These are phyloP conservation scores for Potamarius usumacintae DNA, from an alignment of 2,113 vertebrate species.

Conservation along the genomic window DNA sequence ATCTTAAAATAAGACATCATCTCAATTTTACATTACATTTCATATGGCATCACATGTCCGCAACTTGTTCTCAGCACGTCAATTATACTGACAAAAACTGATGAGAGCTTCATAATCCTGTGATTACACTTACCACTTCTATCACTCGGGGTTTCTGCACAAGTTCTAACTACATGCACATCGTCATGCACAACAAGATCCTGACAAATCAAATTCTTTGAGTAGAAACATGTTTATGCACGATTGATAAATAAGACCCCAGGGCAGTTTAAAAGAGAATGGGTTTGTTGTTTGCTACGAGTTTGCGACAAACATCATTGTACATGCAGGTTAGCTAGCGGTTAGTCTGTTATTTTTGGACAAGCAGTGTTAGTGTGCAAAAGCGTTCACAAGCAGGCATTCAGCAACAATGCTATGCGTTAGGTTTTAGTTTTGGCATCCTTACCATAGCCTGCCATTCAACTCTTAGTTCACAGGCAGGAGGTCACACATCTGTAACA, in stretches of 20 bases:
- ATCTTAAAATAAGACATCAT: not conserved
- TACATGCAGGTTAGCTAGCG: constrained; percentile 69
- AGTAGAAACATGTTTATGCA: not conserved
- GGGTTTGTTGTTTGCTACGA: not conserved
- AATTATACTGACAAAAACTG: not conserved
- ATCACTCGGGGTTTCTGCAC: not conserved
- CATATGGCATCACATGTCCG: not conserved
- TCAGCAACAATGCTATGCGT: not conserved
- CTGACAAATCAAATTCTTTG: not conserved
- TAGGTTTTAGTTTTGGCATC: constrained; percentile 56
- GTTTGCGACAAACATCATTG: not conserved
- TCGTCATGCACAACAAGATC: not conserved
- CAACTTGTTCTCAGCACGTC: not conserved
- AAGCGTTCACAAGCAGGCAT: constrained; percentile 68
- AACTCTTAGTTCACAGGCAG: constrained; percentile 85
- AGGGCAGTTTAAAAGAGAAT: constrained; percentile 2
- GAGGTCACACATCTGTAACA: constrained; percentile 95
- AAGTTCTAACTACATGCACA: not conserved
- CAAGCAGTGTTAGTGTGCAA: constrained; percentile 66
- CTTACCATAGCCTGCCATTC: constrained; percentile 91
- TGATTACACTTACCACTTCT: not conserved
- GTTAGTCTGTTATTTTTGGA: constrained; percentile 62
- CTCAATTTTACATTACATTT: not conserved
- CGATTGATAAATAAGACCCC: constrained; percentile 3
- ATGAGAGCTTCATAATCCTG: not conserved